Evolutionary conservation across 1,140 invertebrate genomes (phyloP), one percentile per base, ranked within the genome.

Genomic region (Solenopsis invicta): DNA sequence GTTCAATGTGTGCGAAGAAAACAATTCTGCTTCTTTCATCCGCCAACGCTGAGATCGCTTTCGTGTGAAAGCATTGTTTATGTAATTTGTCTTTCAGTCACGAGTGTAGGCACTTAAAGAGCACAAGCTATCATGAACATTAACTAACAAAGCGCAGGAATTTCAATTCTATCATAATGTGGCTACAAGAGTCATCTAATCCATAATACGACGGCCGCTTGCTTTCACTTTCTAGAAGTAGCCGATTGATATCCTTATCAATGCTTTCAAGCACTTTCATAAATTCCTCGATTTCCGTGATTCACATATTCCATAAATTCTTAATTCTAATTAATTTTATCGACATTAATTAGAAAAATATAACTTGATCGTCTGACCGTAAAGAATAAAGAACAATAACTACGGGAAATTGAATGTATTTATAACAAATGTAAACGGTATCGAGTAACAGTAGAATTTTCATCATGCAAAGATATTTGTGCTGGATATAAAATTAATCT

Each of bases 191-290:
- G 29, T 88, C 71, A 24, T 61, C 24, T 74, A 90, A 86, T 62
- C 69, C 82, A 81, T 50, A 69, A 72, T 80, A 78, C 18, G 12
- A 2, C 18, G 12, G 3, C 10, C 48, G 62, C 10, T 61, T 82
- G 89, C 89, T 91, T 91, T 91, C 90, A 91, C 89, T 91, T 91
- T 91, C 76, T 81, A 21, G 62, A 62, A 90, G 52, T 81, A 61
- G 69, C 48, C 56, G 76, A 91, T 90, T 77, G 76, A 84, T 75
- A 86, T 88, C 54, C 56, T 29, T 75, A 41, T 13, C 2, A 16
- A 45, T 37, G 69, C 62, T 59, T 78, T 75, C 37, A 2, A 56
- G 66, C 18, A 59, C 62, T 64, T 48, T 50, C 41, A 56, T 4
- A n/a, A 48, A 86, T 80, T 78, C 56, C 48, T 45, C 12, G 24